A percentile compares a stretch with the other conserved stretches of the same genome.
These are phyloP conservation scores for Archocentrus centrarchus DNA, from an alignment of 2,113 vertebrate genomes.

Conservation along the genomic window DNA sequence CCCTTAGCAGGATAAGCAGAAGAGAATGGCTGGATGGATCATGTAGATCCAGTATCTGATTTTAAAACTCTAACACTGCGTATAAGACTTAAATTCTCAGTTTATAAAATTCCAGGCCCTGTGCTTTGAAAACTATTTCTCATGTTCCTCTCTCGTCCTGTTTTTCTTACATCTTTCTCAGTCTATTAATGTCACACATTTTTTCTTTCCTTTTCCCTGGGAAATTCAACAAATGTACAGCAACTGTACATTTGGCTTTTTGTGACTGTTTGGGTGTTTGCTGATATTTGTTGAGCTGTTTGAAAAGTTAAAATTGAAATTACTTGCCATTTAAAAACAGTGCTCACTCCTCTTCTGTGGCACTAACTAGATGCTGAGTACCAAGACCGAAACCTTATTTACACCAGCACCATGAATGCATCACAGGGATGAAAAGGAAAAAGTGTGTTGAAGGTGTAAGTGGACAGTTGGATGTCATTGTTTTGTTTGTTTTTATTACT, in stretches of 20 bases:
- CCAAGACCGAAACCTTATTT: fast-evolving
- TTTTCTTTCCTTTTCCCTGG: neutral
- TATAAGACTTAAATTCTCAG: too few relatives aligned
- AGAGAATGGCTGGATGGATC: too few relatives aligned
- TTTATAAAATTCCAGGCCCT: too few relatives aligned
- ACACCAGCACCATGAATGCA: neutral
- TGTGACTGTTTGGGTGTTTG: neutral
- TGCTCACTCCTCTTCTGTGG: neutral
- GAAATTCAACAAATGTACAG: neutral
- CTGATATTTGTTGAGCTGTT: neutral
- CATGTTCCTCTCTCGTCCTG: neutral
- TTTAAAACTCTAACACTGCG: neutral
- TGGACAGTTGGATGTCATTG: neutral
- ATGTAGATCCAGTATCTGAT: neutral
- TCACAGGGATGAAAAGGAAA: neutral
- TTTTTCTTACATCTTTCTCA: neutral
- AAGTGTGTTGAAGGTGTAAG: neutral
- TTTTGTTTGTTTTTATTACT: neutral
- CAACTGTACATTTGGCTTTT: neutral
- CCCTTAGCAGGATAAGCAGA: too few relatives aligned
- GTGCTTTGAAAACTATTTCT: neutral
- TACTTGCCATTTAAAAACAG: neutral
- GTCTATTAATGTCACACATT: neutral
- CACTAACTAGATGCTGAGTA: neutral
- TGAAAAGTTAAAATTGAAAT: neutral